These are phyloP conservation scores for Drosophila sturtevanti DNA, from an alignment of 1,140 invertebrate species.

Conservation along the genomic window DNA sequence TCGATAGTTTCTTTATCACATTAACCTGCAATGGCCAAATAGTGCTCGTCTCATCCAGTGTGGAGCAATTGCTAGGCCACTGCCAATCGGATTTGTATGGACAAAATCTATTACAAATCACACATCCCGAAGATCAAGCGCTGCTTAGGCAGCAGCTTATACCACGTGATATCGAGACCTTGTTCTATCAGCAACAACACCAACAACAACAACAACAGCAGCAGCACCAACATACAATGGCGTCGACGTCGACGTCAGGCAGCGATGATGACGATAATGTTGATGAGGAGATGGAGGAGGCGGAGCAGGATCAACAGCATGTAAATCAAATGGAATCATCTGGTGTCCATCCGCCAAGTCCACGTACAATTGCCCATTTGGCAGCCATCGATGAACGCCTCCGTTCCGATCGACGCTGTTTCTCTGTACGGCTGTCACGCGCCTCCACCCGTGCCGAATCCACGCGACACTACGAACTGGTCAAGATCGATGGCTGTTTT, in stretches of 20 bases:
- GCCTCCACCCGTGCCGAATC: conserved; percentile 86
- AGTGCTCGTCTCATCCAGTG: conserved; percentile 91
- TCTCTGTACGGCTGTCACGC: conserved; percentile 85
- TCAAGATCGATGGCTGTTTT: conserved; percentile 85
- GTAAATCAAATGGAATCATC: background rate
- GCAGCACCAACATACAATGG: conserved; percentile 42
- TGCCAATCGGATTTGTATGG: conserved; percentile 93
- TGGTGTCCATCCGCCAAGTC: conserved; percentile 47
- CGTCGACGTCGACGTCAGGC: conserved; percentile 68
- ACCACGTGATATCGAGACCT: conserved; percentile 83
- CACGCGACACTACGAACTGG: conserved; percentile 86
- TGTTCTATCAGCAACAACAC: conserved; percentile 67
- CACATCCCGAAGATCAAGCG: conserved; percentile 90
- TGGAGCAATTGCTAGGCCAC: conserved; percentile 92
- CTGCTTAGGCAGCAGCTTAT: conserved; percentile 87
- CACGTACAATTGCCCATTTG: conserved; percentile 74
- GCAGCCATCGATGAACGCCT: conserved; percentile 73
- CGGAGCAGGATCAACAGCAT: conserved; percentile 20
- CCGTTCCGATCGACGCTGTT: conserved; percentile 80
- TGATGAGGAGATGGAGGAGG: conserved; percentile 45
- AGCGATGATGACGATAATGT: conserved; percentile 74
- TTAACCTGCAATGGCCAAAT: conserved; percentile 92
- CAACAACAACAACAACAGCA: conserved; percentile 40
- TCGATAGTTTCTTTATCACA: conserved; percentile 90
- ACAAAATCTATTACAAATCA: conserved; percentile 90